Conservation (phyloP, 2,888 invertebrate genomes). For the Eulithis testata region DNA sequence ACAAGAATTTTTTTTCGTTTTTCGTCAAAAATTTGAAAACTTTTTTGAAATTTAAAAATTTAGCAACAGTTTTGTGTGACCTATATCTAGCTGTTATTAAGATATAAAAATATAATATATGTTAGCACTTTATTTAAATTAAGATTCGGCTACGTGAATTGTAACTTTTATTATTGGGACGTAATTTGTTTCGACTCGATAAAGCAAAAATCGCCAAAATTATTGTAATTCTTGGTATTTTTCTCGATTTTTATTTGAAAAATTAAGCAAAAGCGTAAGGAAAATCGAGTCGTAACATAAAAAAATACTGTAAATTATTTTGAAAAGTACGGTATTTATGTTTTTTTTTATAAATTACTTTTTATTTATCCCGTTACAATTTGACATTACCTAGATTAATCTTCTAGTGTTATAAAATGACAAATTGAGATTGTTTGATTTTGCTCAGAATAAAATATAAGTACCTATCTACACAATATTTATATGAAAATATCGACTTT, state of each 20-base stretch:
- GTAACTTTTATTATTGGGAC: conserved; percentile 44
- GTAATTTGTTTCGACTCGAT: conserved; percentile 38
- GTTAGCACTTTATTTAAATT: conserved; percentile 56
- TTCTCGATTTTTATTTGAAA: background rate
- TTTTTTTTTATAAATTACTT: background rate
- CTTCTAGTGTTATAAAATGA: conserved; percentile 80
- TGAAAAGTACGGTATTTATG: conserved; percentile 22
- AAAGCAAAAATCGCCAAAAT: background rate
- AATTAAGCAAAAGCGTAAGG: background rate
- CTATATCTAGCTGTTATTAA: conserved; percentile 44
- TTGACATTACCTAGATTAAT: conserved; percentile 81
- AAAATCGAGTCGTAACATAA: conserved; percentile 7
- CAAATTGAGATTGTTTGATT: conserved; percentile 64
- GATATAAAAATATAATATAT: conserved; percentile 53
- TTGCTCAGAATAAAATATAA: conserved; percentile 34
- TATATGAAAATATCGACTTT: background rate
- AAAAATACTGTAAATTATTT: conserved; percentile 30
- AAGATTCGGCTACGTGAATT: conserved; percentile 50
- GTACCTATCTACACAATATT: background rate
- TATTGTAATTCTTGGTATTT: background rate
- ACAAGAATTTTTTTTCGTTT: too few species aligned
- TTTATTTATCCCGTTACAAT: conserved; percentile 54
- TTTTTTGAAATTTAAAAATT: background rate
- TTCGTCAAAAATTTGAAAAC: background rate
- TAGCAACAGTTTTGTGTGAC: conserved; percentile 36